Evolutionary conservation across 2,797 vertebrate genomes (phyloP).

Genomic region (Pseudochirops corinnae): DNA sequence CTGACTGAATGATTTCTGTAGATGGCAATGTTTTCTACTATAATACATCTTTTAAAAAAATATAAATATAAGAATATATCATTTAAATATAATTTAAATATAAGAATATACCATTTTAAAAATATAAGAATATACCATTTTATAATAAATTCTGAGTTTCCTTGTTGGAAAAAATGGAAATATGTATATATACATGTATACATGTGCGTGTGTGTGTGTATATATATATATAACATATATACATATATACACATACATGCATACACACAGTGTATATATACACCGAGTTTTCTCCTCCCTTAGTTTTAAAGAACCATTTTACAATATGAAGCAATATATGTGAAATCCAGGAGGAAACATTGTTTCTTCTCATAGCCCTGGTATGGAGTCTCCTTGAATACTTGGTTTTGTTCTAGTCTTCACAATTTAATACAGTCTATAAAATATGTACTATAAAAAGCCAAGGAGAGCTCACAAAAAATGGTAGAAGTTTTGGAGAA

Average conservation of each 20-base stretch:
- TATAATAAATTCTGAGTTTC: background rate
- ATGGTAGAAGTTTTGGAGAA: background rate
- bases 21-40: background rate
- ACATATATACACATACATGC: too few species aligned
- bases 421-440: background rate
- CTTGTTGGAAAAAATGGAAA: background rate
- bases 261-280: background rate
- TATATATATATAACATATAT: background rate
- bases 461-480: background rate
- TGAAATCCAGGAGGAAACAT: background rate
- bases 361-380: background rate
- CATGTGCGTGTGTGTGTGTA: too few species aligned
- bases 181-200: background rate
- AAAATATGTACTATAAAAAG: slow-evolving; percentile 17
- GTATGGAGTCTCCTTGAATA: background rate
- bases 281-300: background rate
- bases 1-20: background rate
- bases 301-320: background rate
- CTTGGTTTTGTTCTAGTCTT: background rate
- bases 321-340: background rate
- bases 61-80: background rate
- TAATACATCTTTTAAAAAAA: background rate
- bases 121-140: background rate
- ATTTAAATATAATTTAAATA: background rate
- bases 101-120: background rate